These are phyloP conservation scores for Calypte anna DNA, from an alignment of 2,113 vertebrate species.

Conservation along the genomic window DNA sequence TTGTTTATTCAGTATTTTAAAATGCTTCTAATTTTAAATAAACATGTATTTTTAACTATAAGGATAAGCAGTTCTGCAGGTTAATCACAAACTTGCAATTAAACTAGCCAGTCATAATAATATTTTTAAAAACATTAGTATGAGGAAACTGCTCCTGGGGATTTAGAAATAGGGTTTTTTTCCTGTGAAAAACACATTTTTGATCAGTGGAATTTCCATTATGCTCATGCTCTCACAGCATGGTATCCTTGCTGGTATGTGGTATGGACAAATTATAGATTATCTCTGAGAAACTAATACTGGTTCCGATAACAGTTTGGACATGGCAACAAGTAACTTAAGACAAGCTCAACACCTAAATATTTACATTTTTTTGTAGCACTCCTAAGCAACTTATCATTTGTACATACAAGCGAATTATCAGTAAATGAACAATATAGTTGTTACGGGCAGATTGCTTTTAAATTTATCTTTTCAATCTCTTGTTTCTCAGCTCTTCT, in stretches of 20 bases:
- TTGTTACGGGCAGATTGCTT: neutral
- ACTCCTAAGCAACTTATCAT: neutral
- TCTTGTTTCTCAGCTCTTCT: neutral
- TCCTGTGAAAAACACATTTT: neutral
- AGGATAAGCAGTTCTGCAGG: neutral
- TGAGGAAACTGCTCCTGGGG: neutral
- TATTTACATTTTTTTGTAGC: neutral
- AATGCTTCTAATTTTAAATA: neutral
- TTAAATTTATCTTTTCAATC: neutral
- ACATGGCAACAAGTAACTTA: neutral
- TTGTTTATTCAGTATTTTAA: neutral
- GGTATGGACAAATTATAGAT: neutral
- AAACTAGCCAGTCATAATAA: neutral
- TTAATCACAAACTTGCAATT: neutral
- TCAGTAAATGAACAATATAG: neutral
- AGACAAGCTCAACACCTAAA: neutral
- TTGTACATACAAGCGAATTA: neutral
- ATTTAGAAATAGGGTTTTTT: neutral
- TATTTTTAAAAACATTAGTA: neutral
- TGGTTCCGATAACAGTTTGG: neutral
- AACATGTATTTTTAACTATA: neutral
- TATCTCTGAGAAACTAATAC: neutral
- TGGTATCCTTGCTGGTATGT: neutral
- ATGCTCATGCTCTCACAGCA: neutral
- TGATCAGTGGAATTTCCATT: neutral